Base-by-base conservation (phyloP, 2,797 vertebrate species). In the Chelon labrosus region DNA sequence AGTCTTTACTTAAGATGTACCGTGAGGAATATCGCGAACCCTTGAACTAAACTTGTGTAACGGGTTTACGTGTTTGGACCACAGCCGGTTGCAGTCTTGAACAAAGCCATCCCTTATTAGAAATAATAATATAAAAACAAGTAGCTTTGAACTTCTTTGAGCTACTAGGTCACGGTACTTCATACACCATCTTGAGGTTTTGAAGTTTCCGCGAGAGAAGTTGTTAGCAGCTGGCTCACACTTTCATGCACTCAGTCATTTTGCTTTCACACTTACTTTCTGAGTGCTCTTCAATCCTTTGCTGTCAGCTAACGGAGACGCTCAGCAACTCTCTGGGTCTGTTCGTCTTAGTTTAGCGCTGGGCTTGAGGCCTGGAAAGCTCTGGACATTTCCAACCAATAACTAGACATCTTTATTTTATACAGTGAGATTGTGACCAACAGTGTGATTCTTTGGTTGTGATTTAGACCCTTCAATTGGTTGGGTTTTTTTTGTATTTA, bases 11-110 rank as follows among this genome's bases (percentile, higher is more conserved):
- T 59, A 42, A 63, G 55, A 69, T 65, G 25, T 57, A 70, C 64
- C 17, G 11, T 11, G 10, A 20, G 17, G 41, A 53, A 59, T 53
- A 77, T n/a, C 2, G 10, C 10, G 35, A 41, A 73, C 75, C 20
- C 31, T 61, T 68, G 9, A 81, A 49, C 27, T 35, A 22, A 25
- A 46, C 31, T 46, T 69, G 76, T 27, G 70, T 9, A 66, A 62
- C 22, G 65, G 70, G 10, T 56, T 62, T 47, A 53, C 49, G 70
- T 52, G 7, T 69, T 58, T 59, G 71, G 22, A 37, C n/a, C 10
- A 41, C 35, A 27, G 38, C 41, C 27, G 65, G 5, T 11, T 41
- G 4, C 9, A 39, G 56, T 56, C 62, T 65, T 20, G 47, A 58
- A 63, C 1, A 0, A 22, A 51, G 9, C 20, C 39, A 46, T 16